phyloP scores from a whole-genome alignment of 2,888 invertebrate species.

The Subacronicta megacephala region DNA sequence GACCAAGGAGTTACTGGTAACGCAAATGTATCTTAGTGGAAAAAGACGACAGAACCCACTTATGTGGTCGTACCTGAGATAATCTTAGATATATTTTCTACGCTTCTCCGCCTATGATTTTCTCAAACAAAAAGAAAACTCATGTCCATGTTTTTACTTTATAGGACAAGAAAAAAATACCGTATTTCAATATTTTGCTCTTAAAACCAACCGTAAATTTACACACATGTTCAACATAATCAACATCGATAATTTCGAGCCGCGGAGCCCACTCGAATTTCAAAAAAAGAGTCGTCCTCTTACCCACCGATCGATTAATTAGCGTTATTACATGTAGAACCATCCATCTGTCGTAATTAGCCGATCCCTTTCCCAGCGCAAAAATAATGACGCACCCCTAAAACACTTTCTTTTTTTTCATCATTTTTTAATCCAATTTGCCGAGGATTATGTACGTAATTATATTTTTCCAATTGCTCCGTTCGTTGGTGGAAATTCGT shows the following conservation, averaged over 20 bases:
- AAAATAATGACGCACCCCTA: constrained; percentile 89
- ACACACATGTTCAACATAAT: constrained; percentile 22
- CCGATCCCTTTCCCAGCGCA: constrained; percentile 83
- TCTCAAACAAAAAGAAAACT: too few species aligned
- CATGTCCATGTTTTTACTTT: too few species aligned
- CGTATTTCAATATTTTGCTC: too few species aligned
- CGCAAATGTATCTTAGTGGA: too few species aligned
- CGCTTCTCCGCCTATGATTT: too few species aligned
- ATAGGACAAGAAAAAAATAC: too few species aligned
- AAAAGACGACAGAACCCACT: too few species aligned
- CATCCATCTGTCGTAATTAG: constrained; percentile 89
- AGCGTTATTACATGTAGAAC: constrained; percentile 85
- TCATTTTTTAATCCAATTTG: constrained; percentile 90
- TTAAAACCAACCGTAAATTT: too few species aligned
- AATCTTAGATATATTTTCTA: too few species aligned
- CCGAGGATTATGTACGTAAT: constrained; percentile 89
- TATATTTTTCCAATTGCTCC: constrained; percentile 89
- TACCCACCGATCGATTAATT: constrained; percentile 85
- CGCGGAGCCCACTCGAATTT: constrained; percentile 58
- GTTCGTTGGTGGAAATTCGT: constrained; percentile 78
- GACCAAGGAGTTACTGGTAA: too few species aligned
- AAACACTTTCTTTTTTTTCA: constrained; percentile 87
- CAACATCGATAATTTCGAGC: constrained; percentile 53
- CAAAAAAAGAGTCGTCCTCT: constrained; percentile 76
- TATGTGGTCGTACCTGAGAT: too few species aligned